These are phyloP conservation scores for Coendou prehensilis DNA, from an alignment of 2,797 vertebrate genomes.

Conservation along the genomic window DNA sequence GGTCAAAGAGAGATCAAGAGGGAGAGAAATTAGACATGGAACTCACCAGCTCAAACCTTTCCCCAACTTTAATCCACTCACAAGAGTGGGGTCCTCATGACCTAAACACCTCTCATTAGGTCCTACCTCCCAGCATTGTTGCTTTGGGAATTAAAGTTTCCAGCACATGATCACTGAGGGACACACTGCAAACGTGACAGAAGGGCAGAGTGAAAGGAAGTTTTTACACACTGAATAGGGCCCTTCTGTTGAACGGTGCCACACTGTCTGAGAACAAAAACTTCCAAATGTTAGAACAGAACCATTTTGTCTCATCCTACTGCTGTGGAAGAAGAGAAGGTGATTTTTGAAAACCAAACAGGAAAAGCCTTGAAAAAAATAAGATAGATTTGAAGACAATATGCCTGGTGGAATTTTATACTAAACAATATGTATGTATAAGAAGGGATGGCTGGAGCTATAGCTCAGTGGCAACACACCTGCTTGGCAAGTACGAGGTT, in stretches of 20 bases:
- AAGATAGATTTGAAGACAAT: background rate
- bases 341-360: conserved; percentile 65
- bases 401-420: background rate
- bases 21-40: background rate
- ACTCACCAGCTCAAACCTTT: background rate
- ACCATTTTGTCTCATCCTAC: conserved; percentile 64
- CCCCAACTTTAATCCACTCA: background rate
- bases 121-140: background rate
- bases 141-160: background rate
- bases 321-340: conserved; percentile 55
- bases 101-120: background rate
- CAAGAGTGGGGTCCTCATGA: background rate
- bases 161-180: background rate
- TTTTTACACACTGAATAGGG: conserved; percentile 23
- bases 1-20: background rate
- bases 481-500: too few species aligned
- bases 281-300: conserved; percentile 60
- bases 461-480: too few species aligned
- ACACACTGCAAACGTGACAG: background rate
- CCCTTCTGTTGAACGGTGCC: conserved; percentile 36
- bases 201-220: conserved; percentile 52
- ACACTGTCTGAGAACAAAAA: conserved; percentile 27
- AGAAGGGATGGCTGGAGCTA: background rate
- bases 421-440: background rate
- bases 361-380: conserved; percentile 46